Conservation (phyloP, 2,797 vertebrate genomes). For the Sebastes iracundus region DNA sequence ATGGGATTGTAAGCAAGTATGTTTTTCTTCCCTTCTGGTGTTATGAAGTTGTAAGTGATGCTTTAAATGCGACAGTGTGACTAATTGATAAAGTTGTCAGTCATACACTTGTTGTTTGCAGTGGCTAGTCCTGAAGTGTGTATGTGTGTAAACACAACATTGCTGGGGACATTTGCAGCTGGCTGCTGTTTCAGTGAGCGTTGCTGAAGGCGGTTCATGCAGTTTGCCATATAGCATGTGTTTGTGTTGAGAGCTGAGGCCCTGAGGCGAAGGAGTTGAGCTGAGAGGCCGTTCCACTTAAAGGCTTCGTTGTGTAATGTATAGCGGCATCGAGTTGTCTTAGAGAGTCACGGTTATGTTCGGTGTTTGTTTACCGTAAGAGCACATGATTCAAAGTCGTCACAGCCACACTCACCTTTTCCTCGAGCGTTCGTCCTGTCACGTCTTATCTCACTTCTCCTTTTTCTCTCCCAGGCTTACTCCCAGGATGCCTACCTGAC, state of each 20-base stretch:
- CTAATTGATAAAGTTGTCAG: background rate
- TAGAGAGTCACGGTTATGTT: background rate
- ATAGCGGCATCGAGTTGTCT: background rate
- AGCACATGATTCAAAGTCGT: background rate
- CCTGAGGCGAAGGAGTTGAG: constrained; percentile 25
- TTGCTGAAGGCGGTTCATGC: constrained; percentile 40
- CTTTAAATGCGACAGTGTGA: background rate
- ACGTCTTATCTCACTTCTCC: constrained; percentile 6
- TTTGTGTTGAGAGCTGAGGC: constrained; percentile 51
- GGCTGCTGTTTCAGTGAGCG: constrained; percentile 20
- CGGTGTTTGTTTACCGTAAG: constrained; percentile 25
- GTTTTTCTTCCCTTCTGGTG: background rate
- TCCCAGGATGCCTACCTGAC: constrained; percentile 98
- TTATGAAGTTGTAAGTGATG: background rate
- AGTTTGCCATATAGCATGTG: constrained; percentile 41
- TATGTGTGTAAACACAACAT: constrained; percentile 7
- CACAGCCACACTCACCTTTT: constrained; percentile 3
- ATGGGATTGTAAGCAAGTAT: background rate
- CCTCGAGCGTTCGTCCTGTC: background rate
- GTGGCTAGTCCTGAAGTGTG: background rate
- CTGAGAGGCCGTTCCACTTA: constrained; percentile 13
- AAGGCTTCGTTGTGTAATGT: constrained; percentile 31
- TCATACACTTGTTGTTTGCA: background rate
- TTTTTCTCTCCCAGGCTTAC: constrained; percentile 85
- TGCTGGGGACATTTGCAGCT: constrained; percentile 13